Percentiles rank a stretch among this genome's conserved stretches.
Conservation (phyloP, 2,888 invertebrate species). For the Sialis fuliginosa region DNA sequence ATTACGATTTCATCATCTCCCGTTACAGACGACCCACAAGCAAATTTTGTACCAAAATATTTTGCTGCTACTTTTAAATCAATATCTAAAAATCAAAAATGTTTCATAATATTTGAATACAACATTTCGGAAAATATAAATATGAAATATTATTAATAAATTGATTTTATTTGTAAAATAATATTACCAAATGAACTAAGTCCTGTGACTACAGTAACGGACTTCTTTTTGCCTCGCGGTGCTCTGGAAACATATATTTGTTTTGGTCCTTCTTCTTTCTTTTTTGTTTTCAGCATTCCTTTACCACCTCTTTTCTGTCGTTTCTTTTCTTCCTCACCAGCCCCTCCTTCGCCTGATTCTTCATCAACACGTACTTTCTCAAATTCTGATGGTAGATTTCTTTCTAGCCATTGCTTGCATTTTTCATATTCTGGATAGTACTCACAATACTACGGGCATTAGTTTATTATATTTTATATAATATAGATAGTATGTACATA, state of each 20-base stretch:
- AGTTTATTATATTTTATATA: conserved; percentile 12
- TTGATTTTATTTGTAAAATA: background rate
- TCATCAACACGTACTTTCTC: conserved; percentile 66
- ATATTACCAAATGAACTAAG: conserved; percentile 75
- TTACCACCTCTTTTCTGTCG: conserved; percentile 94
- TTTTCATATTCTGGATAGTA: conserved; percentile 95
- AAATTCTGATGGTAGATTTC: conserved; percentile 84
- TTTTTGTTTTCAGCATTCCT: conserved; percentile 87
- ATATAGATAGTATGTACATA: conserved; percentile 1
- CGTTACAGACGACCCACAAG: conserved; percentile 97
- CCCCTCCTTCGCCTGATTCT: conserved; percentile 46
- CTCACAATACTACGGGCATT: conserved; percentile 67
- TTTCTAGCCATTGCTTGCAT: conserved; percentile 93
- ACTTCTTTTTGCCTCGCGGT: conserved; percentile 96
- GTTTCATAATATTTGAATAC: background rate
- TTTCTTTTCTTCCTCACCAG: conserved; percentile 83
- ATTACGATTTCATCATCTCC: conserved; percentile 99
- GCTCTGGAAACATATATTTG: conserved; percentile 72
- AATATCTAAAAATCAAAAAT: conserved; percentile 49
- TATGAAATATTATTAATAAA: background rate
- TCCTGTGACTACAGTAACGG: conserved; percentile 93
- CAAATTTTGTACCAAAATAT: conserved; percentile 93
- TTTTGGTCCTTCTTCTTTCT: conserved; percentile 80
- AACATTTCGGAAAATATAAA: background rate
- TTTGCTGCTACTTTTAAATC: conserved; percentile 96